Percentiles rank a stretch among this genome's conserved stretches.
Evolutionary conservation across 2,888 invertebrate species (phyloP).

Genomic region (Eilema griseolum): DNA sequence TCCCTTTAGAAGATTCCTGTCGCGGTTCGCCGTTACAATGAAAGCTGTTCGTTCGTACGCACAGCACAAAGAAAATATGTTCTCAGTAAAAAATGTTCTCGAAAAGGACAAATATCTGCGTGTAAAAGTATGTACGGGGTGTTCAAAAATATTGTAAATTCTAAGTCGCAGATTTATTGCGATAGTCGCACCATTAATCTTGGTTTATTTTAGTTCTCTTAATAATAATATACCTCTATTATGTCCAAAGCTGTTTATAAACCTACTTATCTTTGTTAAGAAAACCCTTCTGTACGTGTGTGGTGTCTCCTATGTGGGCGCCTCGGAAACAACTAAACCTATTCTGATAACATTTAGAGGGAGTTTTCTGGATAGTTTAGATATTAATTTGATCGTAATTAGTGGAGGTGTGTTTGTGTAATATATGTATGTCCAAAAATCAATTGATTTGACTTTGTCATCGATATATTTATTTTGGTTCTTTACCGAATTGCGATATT

Average conservation of each 20-base stretch:
- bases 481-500: too few relatives aligned
- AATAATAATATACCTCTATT: conserved; percentile 8
- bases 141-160: conserved; percentile 19
- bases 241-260: background rate
- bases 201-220: conserved; percentile 15
- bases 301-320: background rate
- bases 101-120: conserved; percentile 11
- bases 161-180: conserved; percentile 22
- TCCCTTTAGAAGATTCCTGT: conserved; percentile 36
- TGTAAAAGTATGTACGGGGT: conserved; percentile 13
- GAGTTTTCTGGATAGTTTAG: background rate
- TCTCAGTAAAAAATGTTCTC: conserved; percentile 22
- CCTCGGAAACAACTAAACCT: background rate
- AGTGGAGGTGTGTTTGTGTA: background rate
- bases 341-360: background rate
- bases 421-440: background rate
- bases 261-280: background rate
- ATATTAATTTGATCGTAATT: background rate
- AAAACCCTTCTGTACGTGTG: background rate
- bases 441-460: background rate
- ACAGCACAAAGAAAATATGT: conserved; percentile 42
- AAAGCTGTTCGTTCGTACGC: conserved; percentile 34
- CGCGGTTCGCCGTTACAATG: conserved; percentile 37
- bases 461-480: too few relatives aligned
- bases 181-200: conserved; percentile 20